Percentiles rank a stretch among this genome's conserved stretches.
These are phyloP conservation scores for Mellilla xanthometata DNA, from an alignment of 2,888 invertebrate species.

Conservation along the genomic window DNA sequence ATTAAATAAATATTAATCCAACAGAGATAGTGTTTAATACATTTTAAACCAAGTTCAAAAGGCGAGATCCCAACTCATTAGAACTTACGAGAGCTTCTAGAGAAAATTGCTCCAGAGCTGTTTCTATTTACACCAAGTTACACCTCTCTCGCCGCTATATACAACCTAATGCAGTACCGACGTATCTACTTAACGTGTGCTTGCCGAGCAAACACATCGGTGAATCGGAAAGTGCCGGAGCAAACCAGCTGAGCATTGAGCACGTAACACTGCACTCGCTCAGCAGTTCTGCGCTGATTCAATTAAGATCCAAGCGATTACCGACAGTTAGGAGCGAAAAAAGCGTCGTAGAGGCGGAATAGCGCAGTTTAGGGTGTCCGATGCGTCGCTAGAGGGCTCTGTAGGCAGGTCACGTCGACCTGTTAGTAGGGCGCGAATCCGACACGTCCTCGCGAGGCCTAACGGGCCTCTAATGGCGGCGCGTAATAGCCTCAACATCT, in stretches of 20 bases:
- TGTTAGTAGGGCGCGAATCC: conserved; percentile 74
- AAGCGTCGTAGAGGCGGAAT: conserved; percentile 19
- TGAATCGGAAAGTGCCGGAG: conserved; percentile 2
- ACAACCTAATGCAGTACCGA: neutral
- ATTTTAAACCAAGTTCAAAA: neutral
- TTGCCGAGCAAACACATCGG: conserved; percentile 1
- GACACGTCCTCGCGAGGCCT: conserved; percentile 68
- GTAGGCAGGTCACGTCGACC: conserved; percentile 64
- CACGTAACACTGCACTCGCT: conserved; percentile 2
- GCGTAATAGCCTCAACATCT: conserved; percentile 65
- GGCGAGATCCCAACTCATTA: conserved; percentile 1
- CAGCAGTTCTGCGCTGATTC: conserved; percentile 17
- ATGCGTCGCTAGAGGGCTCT: conserved; percentile 41
- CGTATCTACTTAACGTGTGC: conserved; percentile 3
- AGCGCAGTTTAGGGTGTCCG: conserved; percentile 37
- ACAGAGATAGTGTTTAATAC: neutral
- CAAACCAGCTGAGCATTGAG: conserved; percentile 5
- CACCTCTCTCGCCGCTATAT: neutral
- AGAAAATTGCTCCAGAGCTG: neutral
- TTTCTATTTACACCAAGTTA: conserved; percentile 3
- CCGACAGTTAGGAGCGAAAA: conserved; percentile 24
- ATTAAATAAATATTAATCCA: too few relatives aligned
- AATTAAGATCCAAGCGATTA: conserved; percentile 30
- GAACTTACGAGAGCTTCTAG: conserved; percentile 1
- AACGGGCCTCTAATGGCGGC: conserved; percentile 71